Conservation (phyloP, 2,113 vertebrate species). For the Spilogale gracilis region DNA sequence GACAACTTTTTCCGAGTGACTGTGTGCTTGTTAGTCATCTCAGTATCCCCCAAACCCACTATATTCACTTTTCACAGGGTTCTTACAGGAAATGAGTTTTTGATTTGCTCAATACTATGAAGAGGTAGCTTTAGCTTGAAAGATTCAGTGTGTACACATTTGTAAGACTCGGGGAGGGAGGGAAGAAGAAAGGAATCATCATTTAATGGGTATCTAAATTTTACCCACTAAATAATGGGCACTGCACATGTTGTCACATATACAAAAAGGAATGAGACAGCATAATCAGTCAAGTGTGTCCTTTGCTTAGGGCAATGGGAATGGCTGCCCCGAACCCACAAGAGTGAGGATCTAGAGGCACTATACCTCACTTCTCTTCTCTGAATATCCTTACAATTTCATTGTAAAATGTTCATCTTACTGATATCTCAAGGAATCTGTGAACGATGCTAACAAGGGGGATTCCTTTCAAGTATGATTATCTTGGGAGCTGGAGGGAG, state of each 20-base stretch:
- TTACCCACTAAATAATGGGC: not conserved
- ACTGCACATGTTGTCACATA: not conserved
- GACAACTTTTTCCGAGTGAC: not conserved
- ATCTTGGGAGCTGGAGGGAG: not conserved
- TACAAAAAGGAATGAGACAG: not conserved
- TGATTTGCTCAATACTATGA: not conserved
- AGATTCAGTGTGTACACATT: not conserved
- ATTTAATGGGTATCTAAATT: not conserved
- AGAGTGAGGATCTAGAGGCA: not conserved
- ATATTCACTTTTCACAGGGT: not conserved
- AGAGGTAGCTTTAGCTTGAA: not conserved
- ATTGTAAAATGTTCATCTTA: constrained; percentile 20
- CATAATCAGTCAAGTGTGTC: too few relatives aligned
- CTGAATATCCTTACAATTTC: constrained; percentile 27
- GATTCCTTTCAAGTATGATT: not conserved
- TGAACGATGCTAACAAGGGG: not conserved
- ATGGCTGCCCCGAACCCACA: not conserved
- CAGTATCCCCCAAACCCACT: not conserved
- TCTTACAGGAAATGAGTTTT: not conserved
- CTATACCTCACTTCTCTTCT: not conserved
- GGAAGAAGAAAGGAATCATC: not conserved
- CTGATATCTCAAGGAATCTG: not conserved
- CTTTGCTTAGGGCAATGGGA: not conserved
- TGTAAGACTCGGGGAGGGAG: not conserved
- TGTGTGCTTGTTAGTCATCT: not conserved